phyloP scores from a whole-genome alignment of 2,113 vertebrate species.

The Bos indicus region DNA sequence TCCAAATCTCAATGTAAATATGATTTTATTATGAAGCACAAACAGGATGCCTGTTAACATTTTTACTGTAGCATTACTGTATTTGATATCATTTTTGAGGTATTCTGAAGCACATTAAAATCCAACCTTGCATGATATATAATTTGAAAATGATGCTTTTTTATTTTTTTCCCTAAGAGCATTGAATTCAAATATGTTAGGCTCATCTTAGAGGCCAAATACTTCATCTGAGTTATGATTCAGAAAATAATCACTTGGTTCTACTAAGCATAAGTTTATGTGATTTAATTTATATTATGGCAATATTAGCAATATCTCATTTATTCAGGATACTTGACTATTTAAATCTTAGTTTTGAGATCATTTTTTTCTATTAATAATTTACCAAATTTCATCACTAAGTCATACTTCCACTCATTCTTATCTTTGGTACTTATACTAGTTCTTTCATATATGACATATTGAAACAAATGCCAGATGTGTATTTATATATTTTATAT shows the following conservation, averaged over 20 bases:
- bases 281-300: background rate
- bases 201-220: background rate
- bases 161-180: background rate
- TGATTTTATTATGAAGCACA: background rate
- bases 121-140: background rate
- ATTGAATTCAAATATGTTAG: background rate
- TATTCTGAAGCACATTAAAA: background rate
- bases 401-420: background rate
- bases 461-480: background rate
- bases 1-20: slow-evolving; percentile 13
- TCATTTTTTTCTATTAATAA: background rate
- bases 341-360: background rate
- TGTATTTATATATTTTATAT: background rate
- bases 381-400: background rate
- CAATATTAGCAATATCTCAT: background rate
- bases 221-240: background rate
- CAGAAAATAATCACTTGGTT: background rate
- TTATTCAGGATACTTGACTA: background rate
- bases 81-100: background rate
- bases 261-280: background rate
- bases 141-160: background rate
- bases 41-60: background rate
- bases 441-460: background rate
- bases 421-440: background rate
- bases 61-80: background rate